Evolutionary conservation across 2,797 vertebrate genomes (phyloP).

Genomic region (Austrolebias charrua): DNA sequence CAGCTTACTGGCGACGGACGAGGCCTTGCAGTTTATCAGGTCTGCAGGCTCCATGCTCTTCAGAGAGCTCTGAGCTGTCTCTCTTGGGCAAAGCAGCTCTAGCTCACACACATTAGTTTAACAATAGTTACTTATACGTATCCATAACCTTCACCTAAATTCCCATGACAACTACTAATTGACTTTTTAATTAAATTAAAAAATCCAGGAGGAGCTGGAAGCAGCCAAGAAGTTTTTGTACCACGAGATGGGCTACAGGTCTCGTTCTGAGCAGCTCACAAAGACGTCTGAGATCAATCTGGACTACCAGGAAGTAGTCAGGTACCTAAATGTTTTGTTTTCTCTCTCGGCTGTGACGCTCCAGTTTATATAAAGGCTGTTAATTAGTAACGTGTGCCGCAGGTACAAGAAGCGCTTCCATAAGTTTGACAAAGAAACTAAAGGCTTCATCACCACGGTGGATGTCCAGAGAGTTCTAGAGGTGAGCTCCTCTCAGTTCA

Average conservation of each 20-base stretch:
- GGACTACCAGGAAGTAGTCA: constrained; percentile 84
- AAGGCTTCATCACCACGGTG: constrained; percentile 95
- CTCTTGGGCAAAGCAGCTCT: too few relatives aligned
- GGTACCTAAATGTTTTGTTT: constrained; percentile 68
- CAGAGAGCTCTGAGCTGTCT: too few relatives aligned
- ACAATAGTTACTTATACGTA: too few relatives aligned
- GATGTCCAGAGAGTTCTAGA: constrained; percentile 93
- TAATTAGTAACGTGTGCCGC: constrained; percentile 4
- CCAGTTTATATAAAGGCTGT: background rate
- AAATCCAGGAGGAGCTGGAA: constrained; percentile 85
- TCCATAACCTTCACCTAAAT: too few relatives aligned
- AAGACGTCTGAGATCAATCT: constrained; percentile 90
- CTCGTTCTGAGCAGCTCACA: constrained; percentile 90
- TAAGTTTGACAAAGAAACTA: constrained; percentile 94
- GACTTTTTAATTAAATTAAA: too few relatives aligned
- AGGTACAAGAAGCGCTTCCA: constrained; percentile 96
- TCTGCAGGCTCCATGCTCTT: too few relatives aligned
- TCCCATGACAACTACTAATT: too few relatives aligned
- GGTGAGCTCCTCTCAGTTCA: constrained; percentile 69
- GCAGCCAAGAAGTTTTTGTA: constrained; percentile 88
- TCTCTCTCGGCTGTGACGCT: background rate
- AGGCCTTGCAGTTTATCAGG: too few relatives aligned
- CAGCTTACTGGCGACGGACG: too few relatives aligned
- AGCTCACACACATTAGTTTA: too few relatives aligned
- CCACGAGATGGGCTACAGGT: constrained; percentile 97